Evolutionary conservation across 2,888 invertebrate species (phyloP), one percentile per base, ranked within the genome.

Genomic region (Subacronicta megacephala): DNA sequence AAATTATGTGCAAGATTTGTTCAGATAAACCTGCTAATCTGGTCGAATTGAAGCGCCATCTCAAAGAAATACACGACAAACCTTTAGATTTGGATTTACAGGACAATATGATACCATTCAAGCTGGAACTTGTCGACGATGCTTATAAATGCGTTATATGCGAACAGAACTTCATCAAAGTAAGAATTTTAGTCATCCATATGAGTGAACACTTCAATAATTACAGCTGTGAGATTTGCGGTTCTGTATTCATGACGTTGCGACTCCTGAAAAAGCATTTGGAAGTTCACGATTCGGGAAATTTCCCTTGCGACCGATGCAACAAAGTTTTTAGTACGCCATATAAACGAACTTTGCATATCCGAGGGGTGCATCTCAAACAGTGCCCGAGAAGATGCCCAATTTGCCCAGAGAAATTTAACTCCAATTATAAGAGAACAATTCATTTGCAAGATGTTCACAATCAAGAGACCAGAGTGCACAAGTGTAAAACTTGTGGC

Each of bases 121-220:
- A 90, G 60, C 63, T 94, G 0, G 87, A 88, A 7, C 66, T 82
- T 0, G 67, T 75, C 0, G 84, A 84, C 0, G 88, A 85, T 1
- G 82, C 85, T 0, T 93, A 90, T 60, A 84, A 81, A 58, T 94
- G 94, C 58, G 92, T 91, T 0, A 82, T 94, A 16, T 94, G 94
- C 56, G 81, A 88, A 0, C 81, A 91, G 43, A 82, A 65, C 5
- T 93, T 94, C 42, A 89, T 92, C 23, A 93, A 94, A 87, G 83
- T 93, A 0, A 78, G 93, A 2, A 88, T 90, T 36, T 73, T 94
- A 16, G 93, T 93, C 0, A 93, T 93, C 2, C 94, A 94, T 44
- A 94, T 94, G 94, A 93, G 92, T 56, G 91, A 90, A 0, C 94
- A 94, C 55, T 94, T 94, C 41, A 93, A 89, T 46, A 93, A 93